These are phyloP conservation scores for Peromyscus nudipes DNA, from an alignment of 2,797 vertebrate genomes.

Conservation along the genomic window DNA sequence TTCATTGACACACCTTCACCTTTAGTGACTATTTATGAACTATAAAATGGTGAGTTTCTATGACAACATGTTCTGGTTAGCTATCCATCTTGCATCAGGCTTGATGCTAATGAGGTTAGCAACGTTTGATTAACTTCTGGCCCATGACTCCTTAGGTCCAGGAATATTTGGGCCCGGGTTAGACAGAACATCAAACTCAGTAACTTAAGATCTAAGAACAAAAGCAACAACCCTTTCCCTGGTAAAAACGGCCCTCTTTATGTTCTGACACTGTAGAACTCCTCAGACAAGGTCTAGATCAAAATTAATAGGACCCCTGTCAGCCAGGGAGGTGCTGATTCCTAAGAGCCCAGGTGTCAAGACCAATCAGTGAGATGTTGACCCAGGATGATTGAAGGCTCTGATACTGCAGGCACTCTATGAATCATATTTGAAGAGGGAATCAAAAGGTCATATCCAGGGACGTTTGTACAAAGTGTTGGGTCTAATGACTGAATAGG, in stretches of 20 bases:
- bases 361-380: slow-evolving; percentile 33
- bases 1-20: not conserved
- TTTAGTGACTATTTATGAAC: slow-evolving; percentile 16
- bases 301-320: slow-evolving; percentile 16
- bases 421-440: slow-evolving; percentile 69
- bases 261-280: not conserved
- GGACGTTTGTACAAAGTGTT: slow-evolving; percentile 36
- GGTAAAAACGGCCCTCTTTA: not conserved
- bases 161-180: not conserved
- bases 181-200: not conserved
- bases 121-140: not conserved
- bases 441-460: slow-evolving; percentile 57
- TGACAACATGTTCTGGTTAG: not conserved
- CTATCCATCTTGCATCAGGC: not conserved
- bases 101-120: not conserved
- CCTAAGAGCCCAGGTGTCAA: not conserved
- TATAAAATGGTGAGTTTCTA: not conserved
- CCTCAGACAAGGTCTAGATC: not conserved
- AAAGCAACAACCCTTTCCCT: not conserved
- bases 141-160: not conserved
- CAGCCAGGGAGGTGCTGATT: not conserved
- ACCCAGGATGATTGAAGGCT: slow-evolving; percentile 41
- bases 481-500: slow-evolving; percentile 16
- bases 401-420: slow-evolving; percentile 6
- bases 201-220: slow-evolving; percentile 25